Percentiles rank a stretch among this genome's conserved stretches.
These are phyloP conservation scores for Atlantisia rogersi DNA, from an alignment of 2,113 vertebrate genomes.

Conservation along the genomic window DNA sequence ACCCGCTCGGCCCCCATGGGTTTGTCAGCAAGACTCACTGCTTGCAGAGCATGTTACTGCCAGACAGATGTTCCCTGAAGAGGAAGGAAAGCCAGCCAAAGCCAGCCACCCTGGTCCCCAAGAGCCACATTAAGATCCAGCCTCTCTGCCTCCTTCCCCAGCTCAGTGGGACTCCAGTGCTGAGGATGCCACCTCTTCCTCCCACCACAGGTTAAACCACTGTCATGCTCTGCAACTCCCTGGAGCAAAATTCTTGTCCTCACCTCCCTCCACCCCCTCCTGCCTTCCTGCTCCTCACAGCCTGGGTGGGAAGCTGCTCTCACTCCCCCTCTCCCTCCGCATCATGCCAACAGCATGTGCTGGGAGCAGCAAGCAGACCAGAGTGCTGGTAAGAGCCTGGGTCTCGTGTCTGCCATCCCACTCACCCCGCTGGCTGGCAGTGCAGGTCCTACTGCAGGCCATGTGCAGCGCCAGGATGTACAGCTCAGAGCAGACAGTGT, in stretches of 20 bases:
- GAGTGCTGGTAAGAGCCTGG: neutral
- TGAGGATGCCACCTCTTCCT: neutral
- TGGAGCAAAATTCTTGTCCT: neutral
- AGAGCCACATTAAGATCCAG: neutral
- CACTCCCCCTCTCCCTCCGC: slow-evolving; percentile 1
- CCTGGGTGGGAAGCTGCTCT: neutral
- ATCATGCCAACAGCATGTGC: neutral
- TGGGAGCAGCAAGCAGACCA: slow-evolving; percentile 11
- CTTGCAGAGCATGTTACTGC: neutral
- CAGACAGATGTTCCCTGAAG: neutral
- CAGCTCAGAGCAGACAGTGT: neutral
- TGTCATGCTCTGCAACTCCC: neutral
- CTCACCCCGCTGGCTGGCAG: neutral
- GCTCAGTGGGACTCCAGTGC: neutral
- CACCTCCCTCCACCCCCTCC: neutral
- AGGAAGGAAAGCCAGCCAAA: neutral
- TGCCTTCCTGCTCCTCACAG: neutral
- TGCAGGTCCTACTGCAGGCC: neutral
- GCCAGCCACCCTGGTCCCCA: rapidly evolving
- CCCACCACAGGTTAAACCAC: neutral
- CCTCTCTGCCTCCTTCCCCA: neutral
- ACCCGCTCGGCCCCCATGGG: rapidly evolving
- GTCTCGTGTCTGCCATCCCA: slow-evolving; percentile 11
- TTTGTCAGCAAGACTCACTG: neutral
- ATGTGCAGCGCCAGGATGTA: neutral